Evolutionary conservation across 2,888 invertebrate species (phyloP), one percentile per base, ranked within the genome.

Genomic region (Drosophila monieri): DNA sequence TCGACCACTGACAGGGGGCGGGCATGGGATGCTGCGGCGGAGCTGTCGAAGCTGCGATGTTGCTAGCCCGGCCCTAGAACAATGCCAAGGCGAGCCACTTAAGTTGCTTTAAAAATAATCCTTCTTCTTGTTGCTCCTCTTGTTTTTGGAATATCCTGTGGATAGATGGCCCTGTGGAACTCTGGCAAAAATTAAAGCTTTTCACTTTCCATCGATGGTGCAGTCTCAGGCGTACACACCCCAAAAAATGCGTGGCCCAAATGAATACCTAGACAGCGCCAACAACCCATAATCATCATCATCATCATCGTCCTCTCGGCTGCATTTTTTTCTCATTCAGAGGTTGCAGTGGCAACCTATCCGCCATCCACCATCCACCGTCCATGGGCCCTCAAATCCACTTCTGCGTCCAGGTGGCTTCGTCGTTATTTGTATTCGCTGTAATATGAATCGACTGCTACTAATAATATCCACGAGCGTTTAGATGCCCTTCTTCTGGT

Each of bases 41-140:
- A 87, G 88, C 87, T 89, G 88, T 89, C 89, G 88, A 89, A 81
- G 81, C 64, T 44, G 56, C 76, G 62, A 78, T 88, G 88, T 89
- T 89, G 89, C 89, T 88, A 85, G 79, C 76, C 74, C 66, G 66
- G 69, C 65, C 73, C 67, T 47, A 61, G 71, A 80, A 76, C 76
- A 76, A 80, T 78, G 80, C 73, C 59, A 62, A 57, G 68, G 54
- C 37, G 39, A 69, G 69, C 76, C 85, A 85, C 83, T 81, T 85
- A 80, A 85, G 84, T 70, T 74, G 77, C 79, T 84, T 84, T 85
- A 84, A 88, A 85, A 88, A 88, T 85, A 86, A 79, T 32, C 32
- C 32, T 9, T 27, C 27, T 27, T 9, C 6, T 27, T 23, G 12
- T 10, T 6, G 6, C 35, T 35, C n/a, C 35, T n/a, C n/a, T 14